Base-by-base conservation (phyloP, 64 coral and sea anemone genomes). In the Hydrozoanthus tunicans region DNA sequence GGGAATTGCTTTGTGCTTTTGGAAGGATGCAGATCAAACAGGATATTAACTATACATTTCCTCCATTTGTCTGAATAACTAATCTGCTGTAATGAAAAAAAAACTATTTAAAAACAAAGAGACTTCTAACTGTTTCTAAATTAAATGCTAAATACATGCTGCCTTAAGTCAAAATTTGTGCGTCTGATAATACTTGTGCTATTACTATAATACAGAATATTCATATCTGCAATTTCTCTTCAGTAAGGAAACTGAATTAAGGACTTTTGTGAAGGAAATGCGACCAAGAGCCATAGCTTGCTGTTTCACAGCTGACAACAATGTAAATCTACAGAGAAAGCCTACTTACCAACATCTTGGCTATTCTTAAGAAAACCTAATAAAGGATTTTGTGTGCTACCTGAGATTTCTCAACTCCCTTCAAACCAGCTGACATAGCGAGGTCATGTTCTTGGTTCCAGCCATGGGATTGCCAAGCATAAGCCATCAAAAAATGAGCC, bases 181-280 rank as follows among this genome's bases (percentile, higher is more conserved):
- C 52, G 2, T 14, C 32, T 66, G 64, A 17, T 14, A 17, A 17
- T 9, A 66, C 64, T 66, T 66, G 10, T 66, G 17, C 4, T 9
- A 11, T 66, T 66, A 66, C 10, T 11, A 66, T 5, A 66, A 17
- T 9, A 66, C 64, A 11, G 13, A 11, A 66, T 4, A 43, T 43
- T 43, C 32, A 43, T 43, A 43, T 43, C 32, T 43, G 32, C 32
- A 43, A 43, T 43, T 2, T 43, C 32, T 43, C 32, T 43, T 43
- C 32, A 43, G 32, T 43, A 43, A 43, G 32, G 32, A 52, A 52
- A 13, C 4, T 12, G 13, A 4, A 20, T 5, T 15, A 75, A 88
- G 84, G 84, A 88, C 84, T 52, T 74, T 88, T 88, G 84, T 88
- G 84, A 88, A 88, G 84, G 84, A 88, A 86, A 88, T 73, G 51